Conservation (phyloP, 2,113 vertebrate species). For the Nibea coibor region DNA sequence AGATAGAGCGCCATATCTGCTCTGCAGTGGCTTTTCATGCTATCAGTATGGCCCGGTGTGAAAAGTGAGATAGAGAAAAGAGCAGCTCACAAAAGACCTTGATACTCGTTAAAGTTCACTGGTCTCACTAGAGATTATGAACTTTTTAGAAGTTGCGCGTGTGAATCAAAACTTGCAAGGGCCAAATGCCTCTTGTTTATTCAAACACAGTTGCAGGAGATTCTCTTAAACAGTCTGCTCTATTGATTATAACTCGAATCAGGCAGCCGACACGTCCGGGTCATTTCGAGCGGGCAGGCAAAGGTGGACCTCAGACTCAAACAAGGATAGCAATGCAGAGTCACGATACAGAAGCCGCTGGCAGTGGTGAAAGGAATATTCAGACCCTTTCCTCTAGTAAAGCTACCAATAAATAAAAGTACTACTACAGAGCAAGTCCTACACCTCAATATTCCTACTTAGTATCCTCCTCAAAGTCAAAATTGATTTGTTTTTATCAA, state of each 20-base stretch:
- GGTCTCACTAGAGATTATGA: slow-evolving; percentile 40
- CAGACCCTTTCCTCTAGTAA: not conserved
- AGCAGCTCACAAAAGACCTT: slow-evolving; percentile 37
- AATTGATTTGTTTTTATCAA: no score
- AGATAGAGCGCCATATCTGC: slow-evolving; percentile 10
- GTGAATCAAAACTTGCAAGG: slow-evolving; percentile 30
- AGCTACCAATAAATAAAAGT: not conserved
- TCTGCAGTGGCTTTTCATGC: slow-evolving; percentile 17
- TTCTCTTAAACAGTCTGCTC: slow-evolving; percentile 26
- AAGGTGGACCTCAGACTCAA: slow-evolving; percentile 1
- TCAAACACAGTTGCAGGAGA: slow-evolving; percentile 49
- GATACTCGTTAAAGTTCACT: slow-evolving; percentile 42
- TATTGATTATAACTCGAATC: slow-evolving; percentile 50
- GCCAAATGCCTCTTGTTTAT: slow-evolving; percentile 44
- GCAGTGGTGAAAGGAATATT: not conserved
- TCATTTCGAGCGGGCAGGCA: slow-evolving; percentile 16
- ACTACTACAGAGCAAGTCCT: not conserved
- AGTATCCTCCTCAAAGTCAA: not conserved
- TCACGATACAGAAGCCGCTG: not conserved
- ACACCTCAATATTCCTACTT: not conserved
- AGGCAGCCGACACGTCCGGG: not conserved
- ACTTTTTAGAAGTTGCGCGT: slow-evolving; percentile 36
- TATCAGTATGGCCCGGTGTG: slow-evolving; percentile 27
- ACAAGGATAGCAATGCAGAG: slow-evolving; percentile 9
- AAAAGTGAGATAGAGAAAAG: slow-evolving; percentile 30